Base-by-base conservation (phyloP, 2,888 invertebrate genomes). In the Ornithoptera alexandrae region DNA sequence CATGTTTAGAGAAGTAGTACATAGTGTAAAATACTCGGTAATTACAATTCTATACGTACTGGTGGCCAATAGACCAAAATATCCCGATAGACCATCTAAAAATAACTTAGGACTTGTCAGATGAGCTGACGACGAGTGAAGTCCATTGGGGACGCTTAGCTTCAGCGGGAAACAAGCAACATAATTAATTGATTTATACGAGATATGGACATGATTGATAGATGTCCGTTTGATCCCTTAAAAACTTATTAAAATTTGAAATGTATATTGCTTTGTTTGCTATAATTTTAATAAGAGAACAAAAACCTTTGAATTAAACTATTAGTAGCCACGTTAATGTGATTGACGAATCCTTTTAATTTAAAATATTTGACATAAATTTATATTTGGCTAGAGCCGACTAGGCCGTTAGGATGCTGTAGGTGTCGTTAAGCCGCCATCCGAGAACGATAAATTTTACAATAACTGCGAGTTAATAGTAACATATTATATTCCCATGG, bases 401-500 rank as follows among this genome's bases (percentile, higher is more conserved):
- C 61, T 65, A 57, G 61, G 69, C 61, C 46, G 62, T 65, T 69
- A 65, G 57, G 46, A 65, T 69, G 53, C 30, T 62, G 42, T 65
- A 61, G 69, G 65, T 69, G 56, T 68, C 65, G 65, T 65, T 65
- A 62, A 65, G 65, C 65, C 63, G 68, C 30, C 61, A 65, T 57
- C 42, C 65, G 61, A 65, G 65, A 69, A 62, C 65, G 46, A 65
- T 69, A 69, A 69, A 69, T 65, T 69, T 61, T 20, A 65, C 69
- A 61, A 65, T 69, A 65, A 62, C 62, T 56, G 56, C 56, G 18
- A 69, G 62, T 65, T 65, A 65, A 61, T 69, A 62, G 65, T 65
- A 61, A 69, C 62, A 62, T 69, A 69, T 62, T 65, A 69, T 69
- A 69, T 65, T 65, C 62, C 69, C 61, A 65, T 69, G 17, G 61